These are phyloP conservation scores for Diorhabda elongata DNA, from an alignment of 1,140 invertebrate genomes.

Conservation along the genomic window DNA sequence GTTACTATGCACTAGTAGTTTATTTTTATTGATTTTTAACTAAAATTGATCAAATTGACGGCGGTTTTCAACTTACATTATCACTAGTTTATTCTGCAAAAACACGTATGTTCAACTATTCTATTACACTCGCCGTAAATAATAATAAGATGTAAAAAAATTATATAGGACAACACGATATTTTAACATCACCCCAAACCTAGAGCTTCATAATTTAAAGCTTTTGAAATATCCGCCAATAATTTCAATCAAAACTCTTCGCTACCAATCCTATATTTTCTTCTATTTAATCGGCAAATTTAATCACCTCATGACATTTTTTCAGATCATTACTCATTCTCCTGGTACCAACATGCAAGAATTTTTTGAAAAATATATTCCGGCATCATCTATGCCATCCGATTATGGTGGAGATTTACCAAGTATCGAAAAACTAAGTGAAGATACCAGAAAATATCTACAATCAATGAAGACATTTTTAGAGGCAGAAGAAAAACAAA, in stretches of 20 bases:
- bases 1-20: too few species aligned
- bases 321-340: constrained; percentile 48
- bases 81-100: too few species aligned
- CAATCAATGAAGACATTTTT: constrained; percentile 47
- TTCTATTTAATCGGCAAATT: background rate
- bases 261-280: background rate
- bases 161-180: background rate
- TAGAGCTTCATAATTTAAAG: background rate
- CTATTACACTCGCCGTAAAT: background rate
- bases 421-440: constrained; percentile 42
- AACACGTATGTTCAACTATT: too few species aligned
- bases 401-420: constrained; percentile 51
- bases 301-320: constrained; percentile 14
- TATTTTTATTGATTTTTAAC: too few species aligned
- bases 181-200: background rate
- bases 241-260: background rate
- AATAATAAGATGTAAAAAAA: background rate
- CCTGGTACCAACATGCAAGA: constrained; percentile 45
- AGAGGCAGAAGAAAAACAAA: constrained; percentile 44
- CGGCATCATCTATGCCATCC: constrained; percentile 48
- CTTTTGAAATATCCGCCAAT: background rate
- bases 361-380: constrained; percentile 46
- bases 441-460: constrained; percentile 42
- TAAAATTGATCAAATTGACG: too few species aligned
- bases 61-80: too few species aligned